Base-by-base conservation (phyloP, 2,888 invertebrate genomes). In the Tricholauxania praeusta region DNA sequence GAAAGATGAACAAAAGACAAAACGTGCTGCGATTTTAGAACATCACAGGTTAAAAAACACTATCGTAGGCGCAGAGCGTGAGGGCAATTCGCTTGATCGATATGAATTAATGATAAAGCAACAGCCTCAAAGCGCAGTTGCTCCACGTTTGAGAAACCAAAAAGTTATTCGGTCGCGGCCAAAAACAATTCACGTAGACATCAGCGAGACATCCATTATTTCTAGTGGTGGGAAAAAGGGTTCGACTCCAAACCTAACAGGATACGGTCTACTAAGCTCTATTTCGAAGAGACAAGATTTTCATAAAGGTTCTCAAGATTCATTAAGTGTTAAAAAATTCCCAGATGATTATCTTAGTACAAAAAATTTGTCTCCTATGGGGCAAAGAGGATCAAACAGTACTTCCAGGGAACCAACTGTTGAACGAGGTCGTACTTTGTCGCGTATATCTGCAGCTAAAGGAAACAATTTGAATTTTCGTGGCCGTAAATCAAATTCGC, bases 11-110 rank as follows among this genome's bases (percentile, higher is more conserved):
- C 97, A 98, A 86, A 93, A 93, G 81, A 91, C 93, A n/a, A 90
- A 97, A 74, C 89, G 97, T 71, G 94, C 96, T 78, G 91, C 91
- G 78, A 98, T 98, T 84, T 91, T 97, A 80, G 96, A 96, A 84
- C 95, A 96, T 87, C 96, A 98, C 89, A 94, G 96, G 88, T 89
- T 96, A 80, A 96, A 97, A 86, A 98, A 98, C 88, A 95, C 95
- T 71, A 92, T 95, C 76, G 96, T 97, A 86, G 96, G 96, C 88
- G 96, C 96, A 32, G 95, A 96, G 86, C 88, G 94, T 84, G 95
- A 95, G 90, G 94, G 80, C 77, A 95, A 95, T 88, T 91, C 92
- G 63, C 86, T 95, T 17, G 94, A 95, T 86, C 93, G 92, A 84
- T 83, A 87, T 17, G 92, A 92, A 77, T 84, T 92, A 74, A 87